Base-by-base conservation (phyloP, 37 sponge, comb jelly and placozoan genomes). In the Oscarella lobularis region DNA sequence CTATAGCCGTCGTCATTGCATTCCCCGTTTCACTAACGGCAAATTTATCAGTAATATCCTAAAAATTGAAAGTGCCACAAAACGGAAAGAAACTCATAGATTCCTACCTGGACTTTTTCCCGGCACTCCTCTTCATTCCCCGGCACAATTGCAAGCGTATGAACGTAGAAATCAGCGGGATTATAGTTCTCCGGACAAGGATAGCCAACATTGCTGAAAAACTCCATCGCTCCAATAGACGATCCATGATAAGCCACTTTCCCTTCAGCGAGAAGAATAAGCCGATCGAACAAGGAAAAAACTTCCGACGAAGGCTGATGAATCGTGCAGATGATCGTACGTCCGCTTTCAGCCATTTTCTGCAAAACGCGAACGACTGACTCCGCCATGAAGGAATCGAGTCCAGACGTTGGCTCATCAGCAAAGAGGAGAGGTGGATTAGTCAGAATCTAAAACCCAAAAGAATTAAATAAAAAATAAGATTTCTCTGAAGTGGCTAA, bases 251-350 rank as follows among this genome's bases (percentile, higher is more conserved):
- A 48, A 48, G 60, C 20, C 60, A 48, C 60, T 48, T 48, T 48
- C 9, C 20, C 9, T 9, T 48, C 60, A 48, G 60, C 60, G 14
- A 48, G 29, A 70, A 70, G 73, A 70, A 70, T 70, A 70, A 9
- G 76, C 82, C 77, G 65, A 38, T 76, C 72, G 67, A 85, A 85
- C 27, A 81, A 74, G 31, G 66, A 37, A 54, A 81, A 85, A 2
- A 85, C 76, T 65, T 81, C 80, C 6, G 85, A 85, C 1, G 85
- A 73, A 38, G 85, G 85, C 68, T 85, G 85, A 54, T 85, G 85
- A 5, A 85, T 85, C 27, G 85, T 85, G 38, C 85, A 85, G 60
- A 85, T 40, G 2, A 85, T 39, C 1, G 85, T 81, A n/a, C 81
- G 39, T 38, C 75, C 75, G 35, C 66, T 72, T 40, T 75, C 69